Evolutionary conservation across 2,888 invertebrate species (phyloP).

Genomic region (Lagria hirta): DNA sequence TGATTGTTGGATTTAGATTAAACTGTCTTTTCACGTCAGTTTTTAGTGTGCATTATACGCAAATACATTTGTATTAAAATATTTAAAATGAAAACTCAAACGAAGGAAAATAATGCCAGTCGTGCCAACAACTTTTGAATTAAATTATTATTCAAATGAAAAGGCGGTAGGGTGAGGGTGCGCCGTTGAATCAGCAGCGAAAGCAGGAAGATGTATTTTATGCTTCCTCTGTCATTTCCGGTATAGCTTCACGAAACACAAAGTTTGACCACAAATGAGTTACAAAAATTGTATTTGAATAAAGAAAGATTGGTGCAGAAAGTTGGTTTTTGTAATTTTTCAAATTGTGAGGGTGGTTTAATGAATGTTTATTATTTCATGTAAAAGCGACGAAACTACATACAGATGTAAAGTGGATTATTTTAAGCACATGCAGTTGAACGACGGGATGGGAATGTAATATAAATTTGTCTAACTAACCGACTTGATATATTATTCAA

Average conservation of each 20-base stretch:
- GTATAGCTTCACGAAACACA: slow-evolving; percentile 42
- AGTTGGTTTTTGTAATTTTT: neutral
- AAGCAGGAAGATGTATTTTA: slow-evolving; percentile 46
- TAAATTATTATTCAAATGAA: slow-evolving; percentile 51
- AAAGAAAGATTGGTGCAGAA: slow-evolving; percentile 10
- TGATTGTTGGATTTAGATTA: too few species aligned
- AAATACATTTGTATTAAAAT: slow-evolving; percentile 45
- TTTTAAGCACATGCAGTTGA: slow-evolving; percentile 20
- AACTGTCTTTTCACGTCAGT: slow-evolving; percentile 22
- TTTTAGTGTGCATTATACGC: slow-evolving; percentile 38
- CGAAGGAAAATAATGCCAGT: slow-evolving; percentile 42
- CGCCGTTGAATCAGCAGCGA: slow-evolving; percentile 23
- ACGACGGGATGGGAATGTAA: slow-evolving; percentile 16
- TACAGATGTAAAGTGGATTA: slow-evolving; percentile 18
- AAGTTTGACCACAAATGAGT: slow-evolving; percentile 45
- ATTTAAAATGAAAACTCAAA: slow-evolving; percentile 48
- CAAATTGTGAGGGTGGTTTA: slow-evolving; percentile 1
- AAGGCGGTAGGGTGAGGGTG: slow-evolving; percentile 38
- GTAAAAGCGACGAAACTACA: too few species aligned
- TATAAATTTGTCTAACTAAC: slow-evolving; percentile 25
- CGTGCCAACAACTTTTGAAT: slow-evolving; percentile 45
- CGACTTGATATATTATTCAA: slow-evolving; percentile 22
- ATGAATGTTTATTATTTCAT: slow-evolving; percentile 1
- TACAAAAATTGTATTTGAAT: slow-evolving; percentile 47
- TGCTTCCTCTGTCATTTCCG: slow-evolving; percentile 46